Percentiles rank a stretch among this genome's conserved stretches.
These are phyloP conservation scores for Plodia interpunctella DNA, from an alignment of 1,140 invertebrate genomes.

Conservation along the genomic window DNA sequence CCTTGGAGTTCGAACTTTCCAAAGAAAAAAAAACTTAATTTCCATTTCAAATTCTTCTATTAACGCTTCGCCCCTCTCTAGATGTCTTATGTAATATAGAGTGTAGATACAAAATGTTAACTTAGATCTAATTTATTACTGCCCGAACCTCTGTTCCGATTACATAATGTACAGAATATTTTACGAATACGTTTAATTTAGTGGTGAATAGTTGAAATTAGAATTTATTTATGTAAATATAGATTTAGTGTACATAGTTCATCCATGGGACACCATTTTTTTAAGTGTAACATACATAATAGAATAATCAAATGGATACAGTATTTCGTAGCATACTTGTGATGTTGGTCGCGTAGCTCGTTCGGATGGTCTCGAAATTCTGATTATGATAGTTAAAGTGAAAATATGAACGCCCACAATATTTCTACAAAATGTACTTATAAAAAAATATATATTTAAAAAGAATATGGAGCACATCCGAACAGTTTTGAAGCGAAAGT, in stretches of 20 bases:
- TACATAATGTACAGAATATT: conserved; percentile 44
- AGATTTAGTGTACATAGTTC: conserved; percentile 47
- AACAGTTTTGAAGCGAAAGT: neutral
- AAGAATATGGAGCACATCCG: neutral
- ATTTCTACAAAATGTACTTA: conserved; percentile 10
- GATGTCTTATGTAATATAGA: conserved; percentile 38
- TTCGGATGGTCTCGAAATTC: neutral
- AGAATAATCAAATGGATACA: conserved; percentile 30
- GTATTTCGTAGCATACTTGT: conserved; percentile 32
- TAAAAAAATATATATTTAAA: neutral
- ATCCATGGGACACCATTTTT: conserved; percentile 39
- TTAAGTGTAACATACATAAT: conserved; percentile 16
- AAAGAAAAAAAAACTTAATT: neutral
- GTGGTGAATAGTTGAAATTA: conserved; percentile 33
- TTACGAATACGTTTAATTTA: conserved; percentile 32
- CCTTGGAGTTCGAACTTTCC: no score
- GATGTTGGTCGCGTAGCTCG: neutral
- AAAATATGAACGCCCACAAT: neutral
- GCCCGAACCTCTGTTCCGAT: conserved; percentile 28
- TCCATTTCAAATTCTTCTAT: neutral
- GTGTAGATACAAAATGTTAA: conserved; percentile 44
- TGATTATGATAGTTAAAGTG: neutral
- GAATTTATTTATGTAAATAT: conserved; percentile 52
- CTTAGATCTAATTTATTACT: conserved; percentile 47
- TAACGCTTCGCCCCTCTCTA: neutral